Evolutionary conservation across 2,888 invertebrate species (phyloP).

Genomic region (Epirrhoe tristata): DNA sequence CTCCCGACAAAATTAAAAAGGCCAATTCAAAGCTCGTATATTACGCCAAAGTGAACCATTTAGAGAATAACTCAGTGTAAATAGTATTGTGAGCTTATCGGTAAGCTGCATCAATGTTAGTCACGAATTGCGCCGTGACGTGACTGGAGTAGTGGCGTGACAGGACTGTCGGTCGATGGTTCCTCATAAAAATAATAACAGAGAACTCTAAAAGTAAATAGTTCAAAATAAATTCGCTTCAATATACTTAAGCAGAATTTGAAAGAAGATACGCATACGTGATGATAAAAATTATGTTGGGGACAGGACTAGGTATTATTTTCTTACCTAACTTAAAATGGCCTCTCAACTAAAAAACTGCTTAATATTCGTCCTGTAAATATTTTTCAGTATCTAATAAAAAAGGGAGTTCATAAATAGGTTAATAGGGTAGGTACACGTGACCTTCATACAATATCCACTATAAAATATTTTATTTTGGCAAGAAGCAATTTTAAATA

Average conservation of each 20-base stretch:
- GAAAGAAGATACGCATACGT: no score
- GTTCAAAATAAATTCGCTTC: not conserved
- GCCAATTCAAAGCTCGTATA: constrained; percentile 47
- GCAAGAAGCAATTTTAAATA: constrained; percentile 11
- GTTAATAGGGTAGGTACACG: no score
- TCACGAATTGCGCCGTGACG: constrained; percentile 73
- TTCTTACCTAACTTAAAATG: no score
- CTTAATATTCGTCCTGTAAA: no score
- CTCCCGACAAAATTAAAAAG: constrained; percentile 37
- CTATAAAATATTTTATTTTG: constrained; percentile 1
- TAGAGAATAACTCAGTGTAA: constrained; percentile 61
- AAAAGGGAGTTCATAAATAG: constrained; percentile 1
- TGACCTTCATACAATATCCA: not conserved
- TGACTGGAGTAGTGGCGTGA: constrained; percentile 57
- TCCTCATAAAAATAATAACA: constrained; percentile 3
- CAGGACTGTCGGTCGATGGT: constrained; percentile 17
- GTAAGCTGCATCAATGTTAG: constrained; percentile 67
- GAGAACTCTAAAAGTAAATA: not conserved
- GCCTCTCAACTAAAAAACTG: no score
- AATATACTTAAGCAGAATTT: no score
- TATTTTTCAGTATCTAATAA: no score
- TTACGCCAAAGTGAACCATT: constrained; percentile 47
- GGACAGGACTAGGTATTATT: no score
- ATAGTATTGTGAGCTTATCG: constrained; percentile 74
- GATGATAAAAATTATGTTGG: no score